phyloP scores from a whole-genome alignment of 2,113 vertebrate species.

The Salminus brasiliensis region DNA sequence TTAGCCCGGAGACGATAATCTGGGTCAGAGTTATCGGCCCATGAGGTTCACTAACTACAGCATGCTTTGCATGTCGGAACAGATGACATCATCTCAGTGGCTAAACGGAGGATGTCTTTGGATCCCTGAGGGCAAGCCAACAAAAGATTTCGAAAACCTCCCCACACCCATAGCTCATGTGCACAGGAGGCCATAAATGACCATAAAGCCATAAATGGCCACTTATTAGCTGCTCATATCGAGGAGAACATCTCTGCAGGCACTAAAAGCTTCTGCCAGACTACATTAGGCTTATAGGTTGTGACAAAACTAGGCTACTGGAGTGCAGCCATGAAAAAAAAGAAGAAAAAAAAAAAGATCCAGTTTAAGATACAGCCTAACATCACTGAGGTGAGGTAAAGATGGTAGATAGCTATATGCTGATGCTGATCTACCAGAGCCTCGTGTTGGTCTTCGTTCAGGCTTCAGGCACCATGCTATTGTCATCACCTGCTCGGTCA shows the following conservation, averaged over 20 bases:
- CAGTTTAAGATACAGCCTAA: background rate
- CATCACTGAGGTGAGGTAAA: background rate
- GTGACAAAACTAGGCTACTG: background rate
- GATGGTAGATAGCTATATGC: background rate
- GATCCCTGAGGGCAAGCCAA: background rate
- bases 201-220: background rate
- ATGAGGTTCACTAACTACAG: constrained; percentile 40
- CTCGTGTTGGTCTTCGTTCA: too few species aligned
- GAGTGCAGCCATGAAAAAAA: background rate
- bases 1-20: constrained; percentile 6
- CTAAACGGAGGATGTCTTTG: constrained; percentile 14
- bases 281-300: background rate
- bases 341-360: too few species aligned
- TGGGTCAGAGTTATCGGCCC: constrained; percentile 37
- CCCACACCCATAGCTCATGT: too few species aligned
- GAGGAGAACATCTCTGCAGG: background rate
- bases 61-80: constrained; percentile 48
- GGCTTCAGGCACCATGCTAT: background rate
- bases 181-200: background rate
- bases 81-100: constrained; percentile 52
- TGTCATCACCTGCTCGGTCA: constrained; percentile 43
- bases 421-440: background rate
- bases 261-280: background rate
- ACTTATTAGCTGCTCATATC: background rate
- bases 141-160: background rate